These are phyloP conservation scores for Ceratothoa steindachneri DNA, from an alignment of 2,888 invertebrate genomes.

Conservation along the genomic window DNA sequence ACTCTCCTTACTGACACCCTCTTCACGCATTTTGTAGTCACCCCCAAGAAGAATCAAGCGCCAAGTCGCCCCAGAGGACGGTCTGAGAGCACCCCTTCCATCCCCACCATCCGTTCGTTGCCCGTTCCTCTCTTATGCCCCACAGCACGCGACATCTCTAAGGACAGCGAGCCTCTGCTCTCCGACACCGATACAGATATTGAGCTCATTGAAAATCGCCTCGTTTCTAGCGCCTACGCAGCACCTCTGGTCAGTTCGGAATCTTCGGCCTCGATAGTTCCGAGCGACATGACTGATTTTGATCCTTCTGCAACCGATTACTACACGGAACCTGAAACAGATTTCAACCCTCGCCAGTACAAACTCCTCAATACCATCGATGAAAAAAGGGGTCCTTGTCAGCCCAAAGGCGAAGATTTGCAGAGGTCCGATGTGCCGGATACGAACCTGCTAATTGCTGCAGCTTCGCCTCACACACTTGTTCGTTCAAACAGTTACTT, in stretches of 20 bases:
- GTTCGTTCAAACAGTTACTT: slow-evolving; percentile 27
- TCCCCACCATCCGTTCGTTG: not conserved
- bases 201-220: slow-evolving; percentile 33
- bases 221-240: slow-evolving; percentile 34
- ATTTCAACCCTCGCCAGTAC: slow-evolving; percentile 27
- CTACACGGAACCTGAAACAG: slow-evolving; percentile 30
- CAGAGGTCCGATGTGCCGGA: not conserved
- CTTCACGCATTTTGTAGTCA: slow-evolving; percentile 35
- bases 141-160: too few species aligned
- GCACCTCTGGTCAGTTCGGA: slow-evolving; percentile 46
- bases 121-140: not conserved
- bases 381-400: not conserved
- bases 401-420: not conserved
- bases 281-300: slow-evolving; percentile 18
- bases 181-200: slow-evolving; percentile 42
- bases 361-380: slow-evolving; percentile 22
- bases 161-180: not conserved
- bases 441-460: not conserved
- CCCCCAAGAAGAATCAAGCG: not conserved
- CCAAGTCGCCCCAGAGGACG: not conserved
- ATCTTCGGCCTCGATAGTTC: slow-evolving; percentile 30
- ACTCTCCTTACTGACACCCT: slow-evolving; percentile 34
- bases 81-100: not conserved
- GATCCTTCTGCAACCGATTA: slow-evolving; percentile 40
- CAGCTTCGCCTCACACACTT: slow-evolving; percentile 5